phyloP scores from a whole-genome alignment of 2,797 vertebrate genomes.

The Ambastaia sidthimunki region DNA sequence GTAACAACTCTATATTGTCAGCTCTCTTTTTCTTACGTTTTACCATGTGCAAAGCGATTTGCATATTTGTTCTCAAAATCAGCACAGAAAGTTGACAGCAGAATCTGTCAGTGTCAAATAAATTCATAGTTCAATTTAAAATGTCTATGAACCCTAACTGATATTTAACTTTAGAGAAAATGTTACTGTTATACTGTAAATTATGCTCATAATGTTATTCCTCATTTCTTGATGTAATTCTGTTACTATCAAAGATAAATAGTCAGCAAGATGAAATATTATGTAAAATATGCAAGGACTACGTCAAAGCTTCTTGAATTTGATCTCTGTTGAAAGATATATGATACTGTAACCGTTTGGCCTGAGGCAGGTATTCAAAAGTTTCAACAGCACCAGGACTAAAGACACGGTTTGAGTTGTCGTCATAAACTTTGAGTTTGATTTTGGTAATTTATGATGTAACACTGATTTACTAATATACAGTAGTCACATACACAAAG shows the following conservation, averaged over 20 bases:
- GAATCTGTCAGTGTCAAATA: no score
- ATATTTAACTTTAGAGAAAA: no score
- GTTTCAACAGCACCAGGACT: neutral
- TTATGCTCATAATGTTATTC: no score
- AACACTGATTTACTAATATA: neutral
- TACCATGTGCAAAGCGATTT: no score
- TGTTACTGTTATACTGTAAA: no score
- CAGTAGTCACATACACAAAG: neutral
- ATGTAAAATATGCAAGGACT: slow-evolving; percentile 12
- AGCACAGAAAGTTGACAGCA: no score
- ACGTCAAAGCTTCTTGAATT: slow-evolving; percentile 22
- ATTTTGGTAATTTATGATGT: neutral
- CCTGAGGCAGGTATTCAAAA: neutral
- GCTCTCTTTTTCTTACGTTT: no score
- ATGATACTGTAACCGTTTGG: slow-evolving; percentile 3
- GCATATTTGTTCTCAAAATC: no score
- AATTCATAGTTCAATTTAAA: no score
- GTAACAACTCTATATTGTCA: no score
- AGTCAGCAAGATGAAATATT: slow-evolving; percentile 1
- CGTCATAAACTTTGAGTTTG: neutral
- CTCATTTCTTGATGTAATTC: neutral
- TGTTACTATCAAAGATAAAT: slow-evolving; percentile 13
- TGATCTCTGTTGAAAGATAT: slow-evolving; percentile 27
- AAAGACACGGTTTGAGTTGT: neutral
- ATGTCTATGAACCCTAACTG: no score